A percentile compares a stretch with the other conserved stretches of the same genome.
These are phyloP conservation scores for Portevinia maculata DNA, from an alignment of 2,888 invertebrate species.

Conservation along the genomic window DNA sequence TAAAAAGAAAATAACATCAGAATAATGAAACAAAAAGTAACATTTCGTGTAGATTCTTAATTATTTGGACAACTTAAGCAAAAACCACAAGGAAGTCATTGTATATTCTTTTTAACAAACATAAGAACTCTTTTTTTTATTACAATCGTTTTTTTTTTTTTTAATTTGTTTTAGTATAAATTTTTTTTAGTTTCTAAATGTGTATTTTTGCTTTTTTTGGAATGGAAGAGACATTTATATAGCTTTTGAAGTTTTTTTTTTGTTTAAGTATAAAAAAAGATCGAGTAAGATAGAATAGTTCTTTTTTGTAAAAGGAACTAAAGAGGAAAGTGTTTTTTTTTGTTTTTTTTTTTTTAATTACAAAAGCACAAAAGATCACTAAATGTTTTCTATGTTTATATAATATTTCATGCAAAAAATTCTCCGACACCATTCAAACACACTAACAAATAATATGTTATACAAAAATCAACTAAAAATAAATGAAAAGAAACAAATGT, in stretches of 20 bases:
- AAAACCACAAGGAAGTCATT: conserved; percentile 65
- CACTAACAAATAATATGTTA: conserved; percentile 5
- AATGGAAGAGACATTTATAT: conserved; percentile 71
- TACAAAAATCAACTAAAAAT: not conserved
- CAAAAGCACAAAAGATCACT: conserved; percentile 59
- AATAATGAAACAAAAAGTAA: conserved; percentile 30
- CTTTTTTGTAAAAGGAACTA: conserved; percentile 51
- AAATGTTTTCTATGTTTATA: conserved; percentile 29
- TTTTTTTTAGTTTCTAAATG: conserved; percentile 27
- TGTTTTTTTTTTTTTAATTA: conserved; percentile 27
- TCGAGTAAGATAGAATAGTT: conserved; percentile 51
- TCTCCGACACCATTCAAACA: conserved; percentile 59
- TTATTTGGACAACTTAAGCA: conserved; percentile 58
- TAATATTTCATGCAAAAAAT: conserved; percentile 56
- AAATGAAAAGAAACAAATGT: not conserved
- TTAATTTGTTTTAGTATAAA: conserved; percentile 45
- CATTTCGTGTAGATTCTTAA: conserved; percentile 36
- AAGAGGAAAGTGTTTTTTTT: conserved; percentile 44
- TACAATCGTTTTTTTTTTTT: conserved; percentile 51
- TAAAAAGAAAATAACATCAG: conserved; percentile 19
- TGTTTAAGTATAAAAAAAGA: conserved; percentile 53
- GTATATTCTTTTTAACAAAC: conserved; percentile 6
- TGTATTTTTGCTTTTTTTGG: conserved; percentile 65
- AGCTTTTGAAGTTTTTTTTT: conserved; percentile 40
- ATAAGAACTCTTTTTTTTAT: conserved; percentile 23